Percentiles rank a stretch among this genome's conserved stretches.
phyloP scores from a whole-genome alignment of 2,888 invertebrate genomes.

The Dasysyrphus tricinctus region DNA sequence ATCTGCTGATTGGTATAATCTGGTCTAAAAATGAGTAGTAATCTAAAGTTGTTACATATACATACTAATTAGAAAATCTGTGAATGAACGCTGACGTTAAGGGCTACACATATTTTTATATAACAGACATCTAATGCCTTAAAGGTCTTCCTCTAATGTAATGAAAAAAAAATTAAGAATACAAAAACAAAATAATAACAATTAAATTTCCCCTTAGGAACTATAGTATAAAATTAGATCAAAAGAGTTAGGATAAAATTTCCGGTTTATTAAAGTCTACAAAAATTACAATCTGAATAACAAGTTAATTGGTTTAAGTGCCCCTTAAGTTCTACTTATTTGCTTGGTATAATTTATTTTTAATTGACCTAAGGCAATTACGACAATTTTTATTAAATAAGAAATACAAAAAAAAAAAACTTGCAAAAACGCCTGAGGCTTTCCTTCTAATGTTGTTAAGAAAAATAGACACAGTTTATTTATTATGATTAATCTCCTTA shows the following conservation, averaged over 20 bases:
- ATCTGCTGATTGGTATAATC: too few species aligned
- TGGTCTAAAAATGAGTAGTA: too few species aligned
- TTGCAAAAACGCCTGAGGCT: neutral
- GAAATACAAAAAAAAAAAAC: neutral
- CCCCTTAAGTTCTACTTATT: neutral
- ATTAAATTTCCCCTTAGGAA: neutral
- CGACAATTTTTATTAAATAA: constrained; percentile 13
- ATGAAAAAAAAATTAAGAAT: neutral
- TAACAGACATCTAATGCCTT: neutral
- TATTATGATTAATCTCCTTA: constrained; percentile 44
- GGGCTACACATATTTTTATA: neutral
- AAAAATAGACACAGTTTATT: neutral
- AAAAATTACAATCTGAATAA: neutral
- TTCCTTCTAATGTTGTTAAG: constrained; percentile 8
- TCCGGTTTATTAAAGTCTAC: constrained; percentile 12
- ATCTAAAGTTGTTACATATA: too few species aligned
- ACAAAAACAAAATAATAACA: neutral
- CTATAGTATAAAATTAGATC: neutral
- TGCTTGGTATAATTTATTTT: constrained; percentile 25
- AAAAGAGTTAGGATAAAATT: neutral
- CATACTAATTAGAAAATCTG: too few species aligned
- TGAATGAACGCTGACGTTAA: neutral
- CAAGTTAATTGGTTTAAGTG: constrained; percentile 22
- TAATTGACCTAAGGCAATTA: constrained; percentile 2
- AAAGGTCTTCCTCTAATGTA: neutral